These are phyloP conservation scores for Harpagifer antarcticus DNA, from an alignment of 2,797 vertebrate species.

Conservation along the genomic window DNA sequence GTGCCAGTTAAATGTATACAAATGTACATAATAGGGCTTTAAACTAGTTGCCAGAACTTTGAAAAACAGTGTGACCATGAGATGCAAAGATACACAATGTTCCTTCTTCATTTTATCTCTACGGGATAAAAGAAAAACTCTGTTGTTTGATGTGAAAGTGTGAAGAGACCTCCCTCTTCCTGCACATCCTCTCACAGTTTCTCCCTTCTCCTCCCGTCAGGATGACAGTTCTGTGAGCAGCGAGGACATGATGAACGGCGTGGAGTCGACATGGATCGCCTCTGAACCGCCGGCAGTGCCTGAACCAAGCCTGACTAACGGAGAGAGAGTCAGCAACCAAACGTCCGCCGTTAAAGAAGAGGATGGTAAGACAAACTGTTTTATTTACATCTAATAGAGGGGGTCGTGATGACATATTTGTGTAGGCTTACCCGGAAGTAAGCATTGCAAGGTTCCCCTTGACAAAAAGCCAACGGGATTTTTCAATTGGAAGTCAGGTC, in stretches of 20 bases:
- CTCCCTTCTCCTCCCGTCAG: constrained; percentile 72
- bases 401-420: no score
- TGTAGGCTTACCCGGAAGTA: no score
- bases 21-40: no score
- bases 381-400: constrained; percentile 19
- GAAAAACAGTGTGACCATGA: neutral
- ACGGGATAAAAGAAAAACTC: no score
- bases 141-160: no score
- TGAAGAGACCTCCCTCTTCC: no score
- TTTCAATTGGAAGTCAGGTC: neutral
- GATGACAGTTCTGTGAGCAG: constrained; percentile 98
- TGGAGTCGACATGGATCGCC: constrained; percentile 94
- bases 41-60: neutral
- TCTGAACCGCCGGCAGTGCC: constrained; percentile 91
- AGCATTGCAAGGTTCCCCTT: no score
- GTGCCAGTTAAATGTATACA: no score
- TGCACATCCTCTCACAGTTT: neutral
- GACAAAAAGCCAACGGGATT: no score
- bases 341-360: constrained; percentile 88
- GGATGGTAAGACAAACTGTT: constrained; percentile 86
- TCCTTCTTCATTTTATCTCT: no score
- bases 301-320: constrained; percentile 88
- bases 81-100: no score
- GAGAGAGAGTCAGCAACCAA: constrained; percentile 85
- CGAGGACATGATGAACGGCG: constrained; percentile 93